These are phyloP conservation scores for Metaphire vulgaris DNA, from an alignment of 1,140 invertebrate species.

Conservation along the genomic window DNA sequence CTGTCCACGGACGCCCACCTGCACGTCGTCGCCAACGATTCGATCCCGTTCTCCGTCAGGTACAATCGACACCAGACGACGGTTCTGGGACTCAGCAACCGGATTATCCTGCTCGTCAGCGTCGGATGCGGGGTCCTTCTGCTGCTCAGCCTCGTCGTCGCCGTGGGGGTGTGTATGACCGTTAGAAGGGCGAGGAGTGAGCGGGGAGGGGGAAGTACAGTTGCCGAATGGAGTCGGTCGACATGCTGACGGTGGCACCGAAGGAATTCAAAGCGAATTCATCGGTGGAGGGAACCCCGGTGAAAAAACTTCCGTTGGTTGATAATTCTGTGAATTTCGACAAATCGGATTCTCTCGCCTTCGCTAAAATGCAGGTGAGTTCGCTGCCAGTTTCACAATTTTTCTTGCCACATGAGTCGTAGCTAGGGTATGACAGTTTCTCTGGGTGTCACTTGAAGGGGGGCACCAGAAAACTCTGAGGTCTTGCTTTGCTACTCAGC, in stretches of 20 bases:
- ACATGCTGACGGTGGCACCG: neutral
- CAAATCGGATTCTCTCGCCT: neutral
- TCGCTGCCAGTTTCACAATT: no score
- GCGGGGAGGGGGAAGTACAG: neutral
- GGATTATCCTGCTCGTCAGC: neutral
- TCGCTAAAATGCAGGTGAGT: neutral
- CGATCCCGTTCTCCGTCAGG: neutral
- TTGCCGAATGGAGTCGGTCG: neutral
- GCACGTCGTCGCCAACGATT: conserved; percentile 4
- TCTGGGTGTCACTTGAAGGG: no score
- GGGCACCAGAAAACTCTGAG: no score
- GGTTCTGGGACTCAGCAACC: neutral
- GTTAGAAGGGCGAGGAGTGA: neutral
- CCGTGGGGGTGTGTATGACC: neutral
- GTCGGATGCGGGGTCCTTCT: neutral
- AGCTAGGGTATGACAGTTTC: no score
- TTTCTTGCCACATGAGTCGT: no score
- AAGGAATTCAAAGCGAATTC: neutral
- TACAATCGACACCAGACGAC: neutral
- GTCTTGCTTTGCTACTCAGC: no score
- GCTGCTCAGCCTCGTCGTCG: neutral
- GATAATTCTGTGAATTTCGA: neutral
- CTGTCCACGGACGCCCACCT: conserved; percentile 56
- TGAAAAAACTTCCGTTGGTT: neutral
- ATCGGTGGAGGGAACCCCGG: neutral